A percentile compares a stretch with the other conserved stretches of the same genome.
These are phyloP conservation scores for Menura novaehollandiae DNA, from an alignment of 2,113 vertebrate species.

Conservation along the genomic window DNA sequence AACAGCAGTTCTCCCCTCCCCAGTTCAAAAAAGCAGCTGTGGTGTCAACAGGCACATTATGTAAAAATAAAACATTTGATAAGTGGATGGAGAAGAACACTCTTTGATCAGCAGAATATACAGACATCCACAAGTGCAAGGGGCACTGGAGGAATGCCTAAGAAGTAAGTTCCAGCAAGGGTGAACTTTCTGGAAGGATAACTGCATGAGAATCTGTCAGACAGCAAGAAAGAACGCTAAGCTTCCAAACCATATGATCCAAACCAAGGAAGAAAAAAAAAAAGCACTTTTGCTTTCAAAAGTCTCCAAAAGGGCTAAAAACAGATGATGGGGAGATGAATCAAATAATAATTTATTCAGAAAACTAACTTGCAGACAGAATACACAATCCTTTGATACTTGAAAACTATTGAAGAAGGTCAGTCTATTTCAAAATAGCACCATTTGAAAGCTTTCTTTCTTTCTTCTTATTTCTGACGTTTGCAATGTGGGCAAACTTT, in stretches of 20 bases:
- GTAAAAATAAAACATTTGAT: constrained; percentile 44
- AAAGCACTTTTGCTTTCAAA: constrained; percentile 22
- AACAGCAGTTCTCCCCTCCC: background rate
- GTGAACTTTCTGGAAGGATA: constrained; percentile 20
- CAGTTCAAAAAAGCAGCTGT: background rate
- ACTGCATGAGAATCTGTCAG: constrained; percentile 15
- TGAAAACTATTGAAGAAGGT: background rate
- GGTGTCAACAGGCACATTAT: constrained; percentile 33
- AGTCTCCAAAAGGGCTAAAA: constrained; percentile 9
- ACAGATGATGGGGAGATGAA: background rate
- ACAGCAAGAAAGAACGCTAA: background rate
- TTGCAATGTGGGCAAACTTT: background rate
- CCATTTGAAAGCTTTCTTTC: background rate
- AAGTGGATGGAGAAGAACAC: constrained; percentile 3
- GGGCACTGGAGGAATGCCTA: constrained; percentile 43
- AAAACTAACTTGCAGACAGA: constrained; percentile 47
- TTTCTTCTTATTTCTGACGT: background rate
- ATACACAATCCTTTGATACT: constrained; percentile 43
- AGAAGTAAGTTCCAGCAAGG: constrained; percentile 29
- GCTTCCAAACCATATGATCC: constrained; percentile 15
- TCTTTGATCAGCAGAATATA: constrained; percentile 44
- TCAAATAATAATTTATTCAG: constrained; percentile 38
- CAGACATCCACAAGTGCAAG: constrained; percentile 3
- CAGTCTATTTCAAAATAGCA: background rate
- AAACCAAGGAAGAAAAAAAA: background rate